Evolutionary conservation across 2,113 vertebrate genomes (phyloP).

Genomic region (Bufo bufo): DNA sequence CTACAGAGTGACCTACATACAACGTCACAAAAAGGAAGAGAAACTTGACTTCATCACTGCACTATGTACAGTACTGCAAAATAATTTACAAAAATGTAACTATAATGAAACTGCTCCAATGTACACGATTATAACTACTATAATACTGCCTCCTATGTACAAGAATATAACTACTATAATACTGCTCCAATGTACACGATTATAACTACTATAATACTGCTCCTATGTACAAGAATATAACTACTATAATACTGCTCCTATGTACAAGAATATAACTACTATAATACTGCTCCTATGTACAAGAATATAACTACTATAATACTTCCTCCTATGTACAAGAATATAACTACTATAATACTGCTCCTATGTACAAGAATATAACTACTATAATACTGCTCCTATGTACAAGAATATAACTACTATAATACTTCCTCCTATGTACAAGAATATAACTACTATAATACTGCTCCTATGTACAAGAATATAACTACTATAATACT

Average conservation of each 20-base stretch:
- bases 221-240: not conserved
- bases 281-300: not conserved
- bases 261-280: no score
- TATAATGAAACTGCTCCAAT: no score
- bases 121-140: not conserved
- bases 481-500: no score
- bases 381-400: no score
- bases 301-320: no score
- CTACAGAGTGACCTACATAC: not conserved
- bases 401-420: not conserved
- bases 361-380: not conserved
- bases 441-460: not conserved
- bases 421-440: not conserved
- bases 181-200: not conserved
- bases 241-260: not conserved
- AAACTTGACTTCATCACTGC: not conserved
- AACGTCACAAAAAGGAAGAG: not conserved
- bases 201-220: not conserved
- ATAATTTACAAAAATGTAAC: no score
- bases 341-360: conserved; percentile 3
- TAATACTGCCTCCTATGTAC: no score
- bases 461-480: not conserved
- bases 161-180: no score
- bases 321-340: not conserved
- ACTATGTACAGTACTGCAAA: no score